Evolutionary conservation across 2,888 invertebrate genomes (phyloP), one percentile per base, ranked within the genome.

Genomic region (Ischnura elegans): DNA sequence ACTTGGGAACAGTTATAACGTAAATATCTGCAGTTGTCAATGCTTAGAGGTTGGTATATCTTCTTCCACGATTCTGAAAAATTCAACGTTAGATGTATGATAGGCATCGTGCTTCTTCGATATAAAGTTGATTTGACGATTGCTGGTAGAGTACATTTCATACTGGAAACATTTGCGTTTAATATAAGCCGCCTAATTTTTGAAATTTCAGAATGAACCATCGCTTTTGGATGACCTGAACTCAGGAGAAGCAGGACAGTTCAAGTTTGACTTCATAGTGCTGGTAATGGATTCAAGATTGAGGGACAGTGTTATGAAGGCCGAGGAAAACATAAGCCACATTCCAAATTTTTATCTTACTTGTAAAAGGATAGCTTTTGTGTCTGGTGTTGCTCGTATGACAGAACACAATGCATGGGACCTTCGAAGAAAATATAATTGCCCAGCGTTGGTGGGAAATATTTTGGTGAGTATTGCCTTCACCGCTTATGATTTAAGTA

Each of bases 381-480:
- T 90, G 16, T 90, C 90, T 2, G 42, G 90, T n/a, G 61, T 43
- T 42, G n/a, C 66, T 6, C n/a, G 43, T 61, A 61, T 61, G 55
- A 43, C 61, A 13, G 90, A 90, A 42, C 42, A 61, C n/a, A 61
- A 61, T n/a, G 43, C 61, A 16, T 90, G 25, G 42, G n/a, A 90
- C n/a, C 61, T 90, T 16, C 43, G 61, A 55, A 90, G 43, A n/a
- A 90, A 90, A 61, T 90, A 90, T 43, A 66, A 90, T 42, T 90
- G 66, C n/a, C 61, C 43, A 13, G 61, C 90, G 21, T 36, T 90
- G 43, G 61, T 90, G 10, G 90, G 90, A n/a, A 61, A 90, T n/a
- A 43, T 90, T 8, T 90, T 43, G 90, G 90, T 90, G n/a, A 66
- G 90, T 90, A 42, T 36, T 13, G 16, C 8, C 6, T 51, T 19